Percentiles rank a stretch among this genome's conserved stretches.
Evolutionary conservation across 2,113 vertebrate genomes (phyloP).

Genomic region (Capreolus pygargus): DNA sequence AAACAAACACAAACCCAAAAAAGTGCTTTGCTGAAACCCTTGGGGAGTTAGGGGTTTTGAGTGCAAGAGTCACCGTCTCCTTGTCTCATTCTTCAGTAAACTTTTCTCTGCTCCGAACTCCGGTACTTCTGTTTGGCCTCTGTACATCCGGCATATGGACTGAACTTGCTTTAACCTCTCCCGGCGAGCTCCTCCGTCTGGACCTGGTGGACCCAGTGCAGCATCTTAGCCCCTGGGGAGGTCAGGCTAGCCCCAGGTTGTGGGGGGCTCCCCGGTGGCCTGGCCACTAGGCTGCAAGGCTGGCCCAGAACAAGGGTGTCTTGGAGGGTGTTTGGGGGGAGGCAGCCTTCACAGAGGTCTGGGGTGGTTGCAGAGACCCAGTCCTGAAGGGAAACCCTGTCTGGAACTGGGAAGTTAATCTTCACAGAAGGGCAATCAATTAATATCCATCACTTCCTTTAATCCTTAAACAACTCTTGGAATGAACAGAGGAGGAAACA

Average conservation of each 20-base stretch:
- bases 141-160: neutral
- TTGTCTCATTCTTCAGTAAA: neutral
- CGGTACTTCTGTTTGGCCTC: neutral
- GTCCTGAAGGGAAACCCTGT: neutral
- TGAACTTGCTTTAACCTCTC: neutral
- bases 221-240: neutral
- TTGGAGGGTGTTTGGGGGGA: fast-evolving
- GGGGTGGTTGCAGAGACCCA: neutral
- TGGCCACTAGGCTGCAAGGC: neutral
- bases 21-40: neutral
- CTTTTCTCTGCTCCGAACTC: neutral
- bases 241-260: neutral
- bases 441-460: neutral
- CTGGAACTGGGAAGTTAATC: neutral
- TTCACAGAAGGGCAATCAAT: neutral
- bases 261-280: neutral
- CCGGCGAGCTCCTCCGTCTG: neutral
- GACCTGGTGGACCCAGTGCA: fast-evolving
- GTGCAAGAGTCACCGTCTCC: neutral
- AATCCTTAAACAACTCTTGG: neutral
- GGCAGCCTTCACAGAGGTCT: neutral
- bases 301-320: neutral
- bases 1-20: neutral
- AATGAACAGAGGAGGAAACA: neutral
- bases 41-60: neutral